Percentiles rank a stretch among this genome's conserved stretches.
Conservation (phyloP, 2,113 vertebrate species). For the Psophia crepitans region DNA sequence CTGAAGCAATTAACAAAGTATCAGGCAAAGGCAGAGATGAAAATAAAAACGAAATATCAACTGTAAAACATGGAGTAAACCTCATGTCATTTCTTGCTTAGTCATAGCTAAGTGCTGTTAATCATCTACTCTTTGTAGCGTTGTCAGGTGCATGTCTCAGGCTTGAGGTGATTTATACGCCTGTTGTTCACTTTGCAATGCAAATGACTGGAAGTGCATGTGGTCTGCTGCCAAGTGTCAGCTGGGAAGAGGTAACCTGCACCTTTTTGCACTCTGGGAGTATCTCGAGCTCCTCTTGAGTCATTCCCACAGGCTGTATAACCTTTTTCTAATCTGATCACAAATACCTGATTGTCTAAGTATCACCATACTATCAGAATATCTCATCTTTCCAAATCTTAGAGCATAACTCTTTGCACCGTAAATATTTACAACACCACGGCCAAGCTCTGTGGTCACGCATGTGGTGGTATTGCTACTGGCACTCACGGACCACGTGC, state of each 20-base stretch:
- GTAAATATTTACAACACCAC: not conserved
- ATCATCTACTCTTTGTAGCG: not conserved
- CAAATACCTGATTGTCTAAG: not conserved
- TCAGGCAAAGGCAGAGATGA: not conserved
- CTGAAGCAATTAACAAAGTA: not conserved
- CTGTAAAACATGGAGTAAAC: not conserved
- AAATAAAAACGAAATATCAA: not conserved
- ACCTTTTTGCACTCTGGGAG: not conserved
- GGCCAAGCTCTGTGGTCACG: not conserved
- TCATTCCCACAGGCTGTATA: not conserved
- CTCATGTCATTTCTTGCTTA: not conserved
- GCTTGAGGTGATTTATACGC: not conserved
- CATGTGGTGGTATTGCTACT: not conserved
- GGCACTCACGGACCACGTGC: not conserved
- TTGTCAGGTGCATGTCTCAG: not conserved
- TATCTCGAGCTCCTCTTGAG: not conserved
- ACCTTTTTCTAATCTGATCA: not conserved
- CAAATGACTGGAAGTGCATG: not conserved
- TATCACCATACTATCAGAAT: not conserved
- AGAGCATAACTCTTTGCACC: not conserved
- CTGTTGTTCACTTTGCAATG: constrained; percentile 5
- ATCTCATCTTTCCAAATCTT: not conserved
- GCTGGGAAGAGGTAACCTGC: constrained; percentile 7
- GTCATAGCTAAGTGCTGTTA: constrained; percentile 4
- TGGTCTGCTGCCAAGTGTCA: not conserved